Percentiles rank a stretch among this genome's conserved stretches.
phyloP scores from a whole-genome alignment of 2,113 vertebrate genomes.

The Podarcis muralis region DNA sequence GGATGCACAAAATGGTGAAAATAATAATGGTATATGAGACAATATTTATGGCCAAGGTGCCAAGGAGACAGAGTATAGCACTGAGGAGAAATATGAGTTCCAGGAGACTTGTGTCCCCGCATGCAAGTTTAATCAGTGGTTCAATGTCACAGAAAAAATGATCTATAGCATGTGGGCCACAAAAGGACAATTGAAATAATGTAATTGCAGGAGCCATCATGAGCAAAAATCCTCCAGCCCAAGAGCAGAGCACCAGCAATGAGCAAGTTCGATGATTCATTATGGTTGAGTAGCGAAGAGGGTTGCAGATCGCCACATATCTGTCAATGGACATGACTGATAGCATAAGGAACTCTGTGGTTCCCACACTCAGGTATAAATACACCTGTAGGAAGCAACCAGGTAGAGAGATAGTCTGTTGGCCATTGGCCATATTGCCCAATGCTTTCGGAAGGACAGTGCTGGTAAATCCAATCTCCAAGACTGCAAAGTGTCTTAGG shows the following conservation, averaged over 20 bases:
- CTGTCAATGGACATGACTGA: constrained; percentile 5
- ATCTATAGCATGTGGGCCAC: constrained; percentile 28
- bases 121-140: neutral
- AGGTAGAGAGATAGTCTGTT: constrained; percentile 45
- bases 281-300: constrained; percentile 51
- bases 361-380: constrained; percentile 4
- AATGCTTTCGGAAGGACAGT: constrained; percentile 24
- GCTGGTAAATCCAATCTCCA: constrained; percentile 24
- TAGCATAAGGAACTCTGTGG: neutral
- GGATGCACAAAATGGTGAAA: neutral
- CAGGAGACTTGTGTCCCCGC: neutral
- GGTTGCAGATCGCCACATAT: constrained; percentile 3
- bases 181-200: constrained; percentile 52
- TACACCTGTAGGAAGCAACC: constrained; percentile 69
- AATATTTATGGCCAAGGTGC: neutral
- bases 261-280: constrained; percentile 40
- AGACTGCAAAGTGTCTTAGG: constrained; percentile 15
- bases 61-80: neutral
- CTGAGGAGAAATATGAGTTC: neutral
- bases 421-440: constrained; percentile 12
- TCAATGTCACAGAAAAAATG: constrained; percentile 46
- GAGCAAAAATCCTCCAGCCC: constrained; percentile 39
- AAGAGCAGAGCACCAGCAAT: constrained; percentile 28
- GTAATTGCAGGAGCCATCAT: constrained; percentile 18
- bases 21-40: neutral